Evolutionary conservation across 2,888 invertebrate species (phyloP), one percentile per base, ranked within the genome.

Genomic region (Rugalucina vietnamica): DNA sequence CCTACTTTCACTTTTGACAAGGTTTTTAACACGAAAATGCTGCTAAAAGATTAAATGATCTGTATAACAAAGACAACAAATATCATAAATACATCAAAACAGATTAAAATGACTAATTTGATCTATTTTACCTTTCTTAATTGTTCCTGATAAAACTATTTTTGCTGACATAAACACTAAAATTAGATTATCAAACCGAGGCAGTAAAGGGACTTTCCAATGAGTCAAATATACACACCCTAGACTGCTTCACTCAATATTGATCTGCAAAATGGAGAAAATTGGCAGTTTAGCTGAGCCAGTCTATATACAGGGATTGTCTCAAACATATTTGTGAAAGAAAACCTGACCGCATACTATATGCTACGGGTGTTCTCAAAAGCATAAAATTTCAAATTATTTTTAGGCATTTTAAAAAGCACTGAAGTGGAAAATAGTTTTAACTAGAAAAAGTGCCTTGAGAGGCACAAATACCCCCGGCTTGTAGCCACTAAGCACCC

Each of bases 151-250:
- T 10, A 65, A 60, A 65, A 32, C 34, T 34, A 34, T 65, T 65
- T 65, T 65, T 65, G 65, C 65, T 65, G 65, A 65, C 65, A 65
- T 65, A 65, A 65, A 65, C 65, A 65, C 65, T 65, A 65, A 65
- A 65, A 18, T 65, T 65, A 65, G 65, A 65, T 21, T 65, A 21
- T 34, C 65, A 65, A 21, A 65, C 65, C 34, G 65, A 65, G 65
- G 65, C 65, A 29, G n/a, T 8, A 43, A 54, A 65, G 65, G 65
- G 65, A 65, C 65, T 65, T 65, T 65, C 65, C 65, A 65, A 1
- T 65, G 65, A 65, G 65, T 65, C 65, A 65, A 32, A 65, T 32
- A 60, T 60, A 60, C 60, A 60, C 60, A 60, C 60, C 60, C 43
- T 21, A 65, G 65, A 34, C 65, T 65, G 32, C 29, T 65, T 65